Base-by-base conservation (phyloP, 1,140 invertebrate genomes). In the Ladona fulva region DNA sequence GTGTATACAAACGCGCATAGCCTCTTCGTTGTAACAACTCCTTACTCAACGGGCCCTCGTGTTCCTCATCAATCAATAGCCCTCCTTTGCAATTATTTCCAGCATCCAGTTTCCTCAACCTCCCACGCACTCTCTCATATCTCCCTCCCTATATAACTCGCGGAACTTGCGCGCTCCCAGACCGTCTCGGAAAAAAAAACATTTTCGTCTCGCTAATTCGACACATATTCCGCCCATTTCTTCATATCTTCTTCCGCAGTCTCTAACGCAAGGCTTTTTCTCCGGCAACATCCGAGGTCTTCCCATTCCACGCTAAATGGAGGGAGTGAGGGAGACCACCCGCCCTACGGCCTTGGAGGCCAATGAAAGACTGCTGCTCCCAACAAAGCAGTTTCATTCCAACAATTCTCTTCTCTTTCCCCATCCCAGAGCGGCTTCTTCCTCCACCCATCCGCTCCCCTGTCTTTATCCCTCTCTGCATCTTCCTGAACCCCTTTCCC, bases 381-480 rank as follows among this genome's bases (percentile, higher is more conserved):
- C 52, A 66, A 66, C 52, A 66, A 66, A 66, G 52, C 52, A 66
- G 52, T 19, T 66, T 66, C 52, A 66, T 66, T 66, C 52, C 52
- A 66, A 66, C 52, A 66, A 19, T 66, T 22, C 52, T 22, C 52
- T 66, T 66, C n/a, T 66, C 52, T 5, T 22, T 12, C 52, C 52
- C 52, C 52, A 66, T 12, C 1, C 44, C 44, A 19, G 10, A 52
- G 10, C 44, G 44, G 10, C 44, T 11, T 52, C 44, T 19, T 52
- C 44, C 44, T 52, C 44, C 44, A 19, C 19, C 44, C 44, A 52
- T 19, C 44, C 44, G n/a, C 44, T 19, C 44, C 44, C 10, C 44
- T 10, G 44, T 11, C 44, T 52, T 12, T 16, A 66, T 66, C 52
- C 52, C 52, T 66, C 52, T 66, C n/a, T 66, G 52, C 52, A 19